phyloP scores from a whole-genome alignment of 2,113 vertebrate genomes.

The Poeciliopsis retropinna region DNA sequence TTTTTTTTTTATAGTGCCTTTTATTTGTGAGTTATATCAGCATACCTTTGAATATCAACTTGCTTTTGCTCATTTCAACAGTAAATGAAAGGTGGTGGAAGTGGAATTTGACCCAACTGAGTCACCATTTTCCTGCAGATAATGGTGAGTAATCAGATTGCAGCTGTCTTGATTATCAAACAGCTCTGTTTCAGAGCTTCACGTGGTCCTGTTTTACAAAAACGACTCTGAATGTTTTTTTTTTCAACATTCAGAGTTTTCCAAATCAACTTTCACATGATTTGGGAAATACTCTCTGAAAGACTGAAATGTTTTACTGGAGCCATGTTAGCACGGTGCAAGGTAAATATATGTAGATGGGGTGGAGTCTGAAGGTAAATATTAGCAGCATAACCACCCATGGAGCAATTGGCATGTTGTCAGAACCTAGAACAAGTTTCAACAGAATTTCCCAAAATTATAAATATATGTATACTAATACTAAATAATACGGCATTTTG shows the following conservation, averaged over 20 bases:
- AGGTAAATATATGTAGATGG: not conserved
- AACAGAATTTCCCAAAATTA: not conserved
- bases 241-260: not conserved
- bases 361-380: not conserved
- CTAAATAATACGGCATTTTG: too few relatives aligned
- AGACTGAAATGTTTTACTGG: not conserved
- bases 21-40: not conserved
- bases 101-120: conserved; percentile 74
- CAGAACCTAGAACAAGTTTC: not conserved
- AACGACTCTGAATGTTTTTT: not conserved
- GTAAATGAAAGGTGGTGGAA: conserved; percentile 66
- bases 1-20: not conserved
- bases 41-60: not conserved
- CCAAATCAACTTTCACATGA: too few relatives aligned
- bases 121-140: conserved; percentile 73
- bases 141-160: conserved; percentile 77
- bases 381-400: too few relatives aligned
- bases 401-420: not conserved
- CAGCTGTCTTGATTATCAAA: conserved; percentile 53
- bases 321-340: not conserved
- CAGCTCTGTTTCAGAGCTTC: conserved; percentile 37
- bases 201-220: not conserved
- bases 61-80: conserved; percentile 29
- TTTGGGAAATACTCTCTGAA: too few relatives aligned
- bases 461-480: too few relatives aligned